Evolutionary conservation across 2,888 invertebrate genomes (phyloP), one percentile per base, ranked within the genome.

Genomic region (Eupelmus urozonus): DNA sequence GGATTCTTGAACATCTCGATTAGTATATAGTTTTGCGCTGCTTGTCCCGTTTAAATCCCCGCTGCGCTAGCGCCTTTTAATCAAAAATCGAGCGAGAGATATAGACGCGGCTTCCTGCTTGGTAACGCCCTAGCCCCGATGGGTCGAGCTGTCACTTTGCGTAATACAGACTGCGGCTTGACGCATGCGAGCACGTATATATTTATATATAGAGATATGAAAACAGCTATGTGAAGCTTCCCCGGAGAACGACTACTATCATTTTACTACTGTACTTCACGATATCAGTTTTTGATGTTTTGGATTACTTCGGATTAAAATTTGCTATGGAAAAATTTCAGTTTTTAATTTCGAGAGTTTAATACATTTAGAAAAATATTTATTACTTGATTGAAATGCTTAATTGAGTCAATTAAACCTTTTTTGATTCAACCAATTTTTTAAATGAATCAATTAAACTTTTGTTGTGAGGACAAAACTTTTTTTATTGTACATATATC

Each of bases 51-150:
- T 42, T 9, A 57, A 51, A 63, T 76, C 55, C 25, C 18, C 0
- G 34, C 49, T 16, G 23, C 51, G 16, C 29, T n/a, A 2, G 34
- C 18, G 75, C 42, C 53, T 63, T 78, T 78, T 78, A 81, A 78
- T 86, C 87, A 88, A 88, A 88, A 88, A 23, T n/a, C 11, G n/a
- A 45, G 57, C 51, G 4, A 18, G 86, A 85, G 83, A 85, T 83
- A 84, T 82, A 84, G 85, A 84, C 84, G 87, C 85, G 88, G 88
- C 87, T 88, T 89, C 88, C 84, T 84, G 85, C 89, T 84, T 89
- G 86, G 89, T 88, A 88, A 88, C 88, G 87, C 89, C 88, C 88
- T 84, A 80, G 53, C n/a, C n/a, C 82, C 75, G 81, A 80, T 81
- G 81, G 7, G 70, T 79, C 80, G 76, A 82, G 70, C 81, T 83